A percentile compares a stretch with the other conserved stretches of the same genome.
phyloP scores from a whole-genome alignment of 2,888 invertebrate species.

The Conistra vaccinii region DNA sequence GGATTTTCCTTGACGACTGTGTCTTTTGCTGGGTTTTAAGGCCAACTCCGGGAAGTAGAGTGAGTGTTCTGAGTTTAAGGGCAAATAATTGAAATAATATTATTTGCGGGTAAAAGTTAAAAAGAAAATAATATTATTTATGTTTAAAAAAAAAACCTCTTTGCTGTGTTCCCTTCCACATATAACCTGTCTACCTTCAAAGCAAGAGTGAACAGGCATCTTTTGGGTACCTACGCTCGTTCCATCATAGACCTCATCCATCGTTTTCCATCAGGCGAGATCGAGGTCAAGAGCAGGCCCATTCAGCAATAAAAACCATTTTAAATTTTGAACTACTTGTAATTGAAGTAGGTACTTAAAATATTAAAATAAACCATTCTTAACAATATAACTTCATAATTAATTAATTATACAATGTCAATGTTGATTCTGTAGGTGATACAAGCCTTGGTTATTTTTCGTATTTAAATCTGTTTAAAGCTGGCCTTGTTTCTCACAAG shows the following conservation, averaged over 20 bases:
- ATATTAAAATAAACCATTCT: not conserved
- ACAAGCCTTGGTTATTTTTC: slow-evolving; percentile 13
- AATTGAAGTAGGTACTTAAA: not conserved
- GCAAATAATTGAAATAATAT: too few relatives aligned
- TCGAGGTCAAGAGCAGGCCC: too few relatives aligned
- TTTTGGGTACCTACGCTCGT: too few relatives aligned
- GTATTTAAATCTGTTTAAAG: slow-evolving; percentile 31
- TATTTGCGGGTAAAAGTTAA: not conserved
- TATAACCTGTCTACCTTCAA: too few relatives aligned
- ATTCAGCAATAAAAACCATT: too few relatives aligned
- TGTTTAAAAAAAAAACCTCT: too few relatives aligned
- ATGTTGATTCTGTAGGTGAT: not conserved
- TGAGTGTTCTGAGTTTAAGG: not conserved
- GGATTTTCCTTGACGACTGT: slow-evolving; percentile 29
- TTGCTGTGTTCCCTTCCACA: too few relatives aligned
- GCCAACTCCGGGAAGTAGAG: not conserved
- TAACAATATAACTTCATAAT: not conserved
- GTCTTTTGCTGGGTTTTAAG: not conserved
- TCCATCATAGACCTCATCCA: too few relatives aligned
- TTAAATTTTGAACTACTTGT: too few relatives aligned
- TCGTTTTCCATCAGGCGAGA: too few relatives aligned
- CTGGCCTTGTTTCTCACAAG: slow-evolving; percentile 71
- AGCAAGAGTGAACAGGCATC: too few relatives aligned
- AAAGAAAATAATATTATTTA: not conserved
- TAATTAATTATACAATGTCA: too few relatives aligned